Percentiles rank a stretch among this genome's conserved stretches.
Evolutionary conservation across 2,113 vertebrate species (phyloP).

Genomic region (Phaetusa simplex): DNA sequence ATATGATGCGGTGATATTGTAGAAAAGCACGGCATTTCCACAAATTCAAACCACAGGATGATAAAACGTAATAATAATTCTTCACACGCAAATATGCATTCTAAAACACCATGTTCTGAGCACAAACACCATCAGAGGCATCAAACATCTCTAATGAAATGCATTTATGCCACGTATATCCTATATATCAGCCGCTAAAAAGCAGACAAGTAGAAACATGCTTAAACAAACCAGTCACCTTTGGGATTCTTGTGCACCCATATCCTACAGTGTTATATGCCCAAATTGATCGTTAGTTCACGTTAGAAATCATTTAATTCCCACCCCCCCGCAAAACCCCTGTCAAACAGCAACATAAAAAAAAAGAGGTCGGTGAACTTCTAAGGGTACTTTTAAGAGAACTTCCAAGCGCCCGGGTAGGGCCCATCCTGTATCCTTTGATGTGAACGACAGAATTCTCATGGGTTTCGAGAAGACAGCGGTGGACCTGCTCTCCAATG

Average conservation of each 20-base stretch:
- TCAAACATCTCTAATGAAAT: not conserved
- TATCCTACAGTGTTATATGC: not conserved
- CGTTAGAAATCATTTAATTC: not conserved
- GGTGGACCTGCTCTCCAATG: not conserved
- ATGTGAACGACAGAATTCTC: not conserved
- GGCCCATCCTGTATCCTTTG: not conserved
- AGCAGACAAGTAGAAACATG: not conserved
- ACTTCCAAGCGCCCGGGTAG: rapidly evolving
- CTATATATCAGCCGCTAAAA: not conserved
- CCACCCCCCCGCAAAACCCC: too few species aligned
- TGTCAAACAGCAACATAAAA: not conserved
- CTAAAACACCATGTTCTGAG: not conserved
- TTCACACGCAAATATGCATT: not conserved
- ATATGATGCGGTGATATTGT: not conserved
- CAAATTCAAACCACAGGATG: not conserved
- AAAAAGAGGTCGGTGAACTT: not conserved
- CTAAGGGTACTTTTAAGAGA: not conserved
- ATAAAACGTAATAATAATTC: not conserved
- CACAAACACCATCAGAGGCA: not conserved
- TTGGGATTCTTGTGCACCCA: not conserved
- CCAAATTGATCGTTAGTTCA: not conserved
- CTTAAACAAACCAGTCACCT: not conserved
- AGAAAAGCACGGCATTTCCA: not conserved
- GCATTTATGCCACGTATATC: not conserved
- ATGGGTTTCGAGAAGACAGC: not conserved